Percentiles rank a stretch among this genome's conserved stretches.
Conservation (phyloP, 2,888 invertebrate genomes). For the Magallana nippona region DNA sequence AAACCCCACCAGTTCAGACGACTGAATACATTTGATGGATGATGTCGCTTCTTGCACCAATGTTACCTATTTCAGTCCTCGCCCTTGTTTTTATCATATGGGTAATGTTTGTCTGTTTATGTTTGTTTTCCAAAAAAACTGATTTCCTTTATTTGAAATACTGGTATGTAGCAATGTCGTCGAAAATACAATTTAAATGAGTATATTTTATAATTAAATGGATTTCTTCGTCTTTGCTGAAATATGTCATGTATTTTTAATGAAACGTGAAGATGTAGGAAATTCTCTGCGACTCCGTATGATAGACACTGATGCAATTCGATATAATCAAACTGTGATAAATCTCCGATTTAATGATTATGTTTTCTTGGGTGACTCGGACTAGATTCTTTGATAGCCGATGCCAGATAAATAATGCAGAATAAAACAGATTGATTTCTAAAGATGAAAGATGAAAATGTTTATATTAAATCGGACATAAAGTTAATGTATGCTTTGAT, state of each 20-base stretch:
- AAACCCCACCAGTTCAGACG: too few relatives aligned
- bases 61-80: too few relatives aligned
- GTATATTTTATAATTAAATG: neutral
- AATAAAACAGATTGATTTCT: constrained; percentile 29
- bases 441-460: constrained; percentile 24
- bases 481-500: constrained; percentile 29
- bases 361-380: constrained; percentile 16
- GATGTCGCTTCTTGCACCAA: too few relatives aligned
- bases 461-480: constrained; percentile 29
- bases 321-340: constrained; percentile 27
- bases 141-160: too few relatives aligned
- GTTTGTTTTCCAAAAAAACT: too few relatives aligned
- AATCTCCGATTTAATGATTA: constrained; percentile 21
- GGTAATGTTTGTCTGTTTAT: too few relatives aligned
- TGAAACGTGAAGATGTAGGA: neutral
- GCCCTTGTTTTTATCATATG: too few relatives aligned
- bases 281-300: neutral
- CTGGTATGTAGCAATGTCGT: too few relatives aligned
- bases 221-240: neutral
- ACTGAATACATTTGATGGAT: too few relatives aligned
- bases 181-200: neutral
- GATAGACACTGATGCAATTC: constrained; percentile 29
- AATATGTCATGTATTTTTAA: neutral
- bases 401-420: constrained; percentile 24
- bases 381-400: constrained; percentile 16